Percentiles rank a stretch among this genome's conserved stretches.
phyloP scores from a whole-genome alignment of 2,888 invertebrate genomes.

The Cephus spinipes region DNA sequence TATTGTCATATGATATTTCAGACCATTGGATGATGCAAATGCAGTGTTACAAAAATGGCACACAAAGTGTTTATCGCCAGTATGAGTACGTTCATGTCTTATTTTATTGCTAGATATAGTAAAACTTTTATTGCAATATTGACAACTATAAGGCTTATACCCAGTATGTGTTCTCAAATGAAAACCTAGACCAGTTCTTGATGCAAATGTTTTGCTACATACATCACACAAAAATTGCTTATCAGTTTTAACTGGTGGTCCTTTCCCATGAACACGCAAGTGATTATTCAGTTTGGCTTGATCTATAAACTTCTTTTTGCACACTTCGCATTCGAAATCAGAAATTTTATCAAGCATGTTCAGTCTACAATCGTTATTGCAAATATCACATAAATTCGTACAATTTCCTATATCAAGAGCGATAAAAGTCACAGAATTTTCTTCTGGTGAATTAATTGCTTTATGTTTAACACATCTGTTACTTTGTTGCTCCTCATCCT shows the following conservation, averaged over 20 bases:
- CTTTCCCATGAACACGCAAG: constrained; percentile 1
- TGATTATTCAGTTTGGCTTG: constrained; percentile 1
- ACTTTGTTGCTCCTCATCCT: not conserved
- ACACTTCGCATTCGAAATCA: not conserved
- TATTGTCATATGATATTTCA: constrained; percentile 13
- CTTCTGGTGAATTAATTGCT: not conserved
- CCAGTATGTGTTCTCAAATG: constrained; percentile 30
- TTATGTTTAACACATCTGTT: not conserved
- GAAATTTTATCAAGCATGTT: not conserved
- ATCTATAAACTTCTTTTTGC: not conserved
- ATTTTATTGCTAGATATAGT: constrained; percentile 34
- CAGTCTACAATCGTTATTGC: not conserved
- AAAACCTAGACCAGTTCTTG: constrained; percentile 1
- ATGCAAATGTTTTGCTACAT: constrained; percentile 20
- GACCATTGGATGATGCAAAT: constrained; percentile 10
- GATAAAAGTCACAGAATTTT: not conserved
- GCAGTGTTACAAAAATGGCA: constrained; percentile 12
- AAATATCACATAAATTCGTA: not conserved
- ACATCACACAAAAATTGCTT: constrained; percentile 14
- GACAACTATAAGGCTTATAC: constrained; percentile 34
- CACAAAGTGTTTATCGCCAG: constrained; percentile 20
- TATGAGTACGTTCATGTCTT: constrained; percentile 27
- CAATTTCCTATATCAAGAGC: not conserved
- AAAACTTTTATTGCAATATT: constrained; percentile 35
- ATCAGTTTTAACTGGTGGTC: not conserved